Conservation (phyloP, 2,113 vertebrate genomes). For the Oncorhynchus clarkii region DNA sequence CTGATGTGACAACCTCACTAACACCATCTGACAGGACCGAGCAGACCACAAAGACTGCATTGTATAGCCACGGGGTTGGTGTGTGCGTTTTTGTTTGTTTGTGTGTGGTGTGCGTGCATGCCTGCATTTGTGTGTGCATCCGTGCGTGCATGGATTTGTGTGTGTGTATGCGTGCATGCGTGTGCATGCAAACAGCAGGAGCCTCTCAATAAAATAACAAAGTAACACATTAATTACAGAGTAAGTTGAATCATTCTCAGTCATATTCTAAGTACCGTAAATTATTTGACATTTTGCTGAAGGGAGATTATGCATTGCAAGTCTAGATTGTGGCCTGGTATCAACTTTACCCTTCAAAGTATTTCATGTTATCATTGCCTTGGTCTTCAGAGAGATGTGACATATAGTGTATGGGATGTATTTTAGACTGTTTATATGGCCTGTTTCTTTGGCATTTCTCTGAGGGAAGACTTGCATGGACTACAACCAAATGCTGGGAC, state of each 20-base stretch:
- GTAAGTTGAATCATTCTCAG: neutral
- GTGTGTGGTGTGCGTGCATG: slow-evolving; percentile 4
- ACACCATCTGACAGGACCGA: slow-evolving; percentile 70
- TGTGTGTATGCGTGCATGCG: neutral
- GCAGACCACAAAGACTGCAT: slow-evolving; percentile 68
- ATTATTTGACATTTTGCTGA: no score
- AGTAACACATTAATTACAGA: neutral
- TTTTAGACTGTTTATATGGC: no score
- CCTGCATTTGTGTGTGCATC: neutral
- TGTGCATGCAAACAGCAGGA: neutral
- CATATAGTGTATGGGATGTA: no score
- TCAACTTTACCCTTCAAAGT: no score
- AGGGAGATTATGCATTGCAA: no score
- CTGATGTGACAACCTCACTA: slow-evolving; percentile 68
- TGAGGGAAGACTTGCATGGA: no score
- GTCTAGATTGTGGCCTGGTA: no score
- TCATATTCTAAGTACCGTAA: no score
- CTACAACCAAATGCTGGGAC: no score
- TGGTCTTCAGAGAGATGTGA: no score
- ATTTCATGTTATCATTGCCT: no score
- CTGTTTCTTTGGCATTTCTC: no score
- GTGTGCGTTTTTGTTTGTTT: neutral
- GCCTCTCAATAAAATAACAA: neutral
- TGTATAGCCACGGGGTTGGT: slow-evolving; percentile 23
- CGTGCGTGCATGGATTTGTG: neutral